Conservation (phyloP, 35 echinoderm and acorn worm genomes). For the Heliocidaris erythrogramma region DNA sequence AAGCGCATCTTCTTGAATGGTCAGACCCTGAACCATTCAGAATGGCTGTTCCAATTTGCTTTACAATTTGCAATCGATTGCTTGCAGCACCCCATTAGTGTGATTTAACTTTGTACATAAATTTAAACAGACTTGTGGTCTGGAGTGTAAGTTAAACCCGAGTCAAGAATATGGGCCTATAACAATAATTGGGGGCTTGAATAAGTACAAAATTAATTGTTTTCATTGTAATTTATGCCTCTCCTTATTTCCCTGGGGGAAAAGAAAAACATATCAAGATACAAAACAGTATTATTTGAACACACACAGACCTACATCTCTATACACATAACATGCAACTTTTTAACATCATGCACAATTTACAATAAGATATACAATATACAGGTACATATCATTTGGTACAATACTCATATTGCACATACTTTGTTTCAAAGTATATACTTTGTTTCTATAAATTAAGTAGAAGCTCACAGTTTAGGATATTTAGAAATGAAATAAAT, state of each 20-base stretch:
- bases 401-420: slow-evolving; percentile 38
- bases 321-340: slow-evolving; percentile 16
- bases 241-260: neutral
- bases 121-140: too few relatives aligned
- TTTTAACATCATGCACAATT: neutral
- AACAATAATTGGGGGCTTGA: too few relatives aligned
- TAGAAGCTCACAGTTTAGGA: neutral
- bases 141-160: too few relatives aligned
- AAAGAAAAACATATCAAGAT: neutral
- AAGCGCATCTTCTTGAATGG: too few relatives aligned
- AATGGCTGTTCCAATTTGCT: too few relatives aligned
- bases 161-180: too few relatives aligned
- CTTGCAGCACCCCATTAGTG: too few relatives aligned
- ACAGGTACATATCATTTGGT: neutral
- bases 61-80: too few relatives aligned
- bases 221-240: neutral
- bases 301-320: neutral
- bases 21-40: too few relatives aligned
- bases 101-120: too few relatives aligned
- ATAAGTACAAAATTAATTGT: too few relatives aligned
- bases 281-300: neutral
- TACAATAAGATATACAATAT: neutral
- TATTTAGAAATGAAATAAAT: neutral
- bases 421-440: neutral
- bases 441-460: slow-evolving; percentile 17